Base-by-base conservation (phyloP, 1,140 invertebrate species). In the Euschistus heros region DNA sequence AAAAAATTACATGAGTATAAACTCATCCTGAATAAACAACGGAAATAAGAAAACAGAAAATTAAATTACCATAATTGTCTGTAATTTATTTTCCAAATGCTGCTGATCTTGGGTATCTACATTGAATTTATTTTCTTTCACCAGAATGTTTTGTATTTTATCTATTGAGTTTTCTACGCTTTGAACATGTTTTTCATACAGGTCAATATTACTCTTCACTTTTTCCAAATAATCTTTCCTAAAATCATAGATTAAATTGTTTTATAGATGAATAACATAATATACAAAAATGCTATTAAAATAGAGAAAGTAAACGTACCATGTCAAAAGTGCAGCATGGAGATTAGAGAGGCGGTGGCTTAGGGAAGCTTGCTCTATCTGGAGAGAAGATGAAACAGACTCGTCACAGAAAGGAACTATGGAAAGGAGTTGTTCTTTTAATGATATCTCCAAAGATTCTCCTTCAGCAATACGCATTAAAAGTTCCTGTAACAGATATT, bases 261-360 rank as follows among this genome's bases (percentile, higher is more conserved):
- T 50, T 20, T 20, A 22, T n/a, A 50, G 7, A 10, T 44, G n/a
- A 50, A 50, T 50, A 50, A 50, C 6, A 18, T 20, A 18, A 20
- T 20, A n/a, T 6, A 50, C 8, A n/a, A 14, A 17, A 50, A 10
- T 20, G 10, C 7, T 50, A 22, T 50, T 50, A 50, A 1, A 50
- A 1, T 18, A 13, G 17, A 14, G 17, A 13, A 50, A 20, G 33
- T 20, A 22, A 50, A 50, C 5, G 2, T 24, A 57, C 87, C 92
- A 94, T 0, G 89, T 93, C 69, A 89, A 83, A 0, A 95, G 76
- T 42, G 85, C 85, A 26, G 89, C 89, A 69, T 84, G 81, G 17
- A 91, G 73, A 71, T 91, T 92, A 18, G 82, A 81, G 10, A 91
- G 81, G 60, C 89, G 77, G 70, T 92, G 86, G 1, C 77, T 80